These are phyloP conservation scores for Scaptodrosophila lebanonensis DNA, from an alignment of 1,140 invertebrate species.

Conservation along the genomic window DNA sequence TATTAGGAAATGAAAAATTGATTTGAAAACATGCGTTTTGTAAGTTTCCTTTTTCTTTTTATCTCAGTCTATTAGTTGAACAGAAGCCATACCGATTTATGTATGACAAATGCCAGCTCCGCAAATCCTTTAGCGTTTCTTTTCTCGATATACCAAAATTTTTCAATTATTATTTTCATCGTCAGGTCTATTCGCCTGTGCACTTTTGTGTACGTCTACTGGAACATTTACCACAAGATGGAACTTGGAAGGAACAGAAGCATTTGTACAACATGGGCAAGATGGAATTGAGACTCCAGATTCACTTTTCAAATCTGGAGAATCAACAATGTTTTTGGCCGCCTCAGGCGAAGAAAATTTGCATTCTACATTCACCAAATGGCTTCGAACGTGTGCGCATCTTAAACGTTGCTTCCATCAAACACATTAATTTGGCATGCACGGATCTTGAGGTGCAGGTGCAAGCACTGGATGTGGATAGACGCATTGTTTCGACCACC, in stretches of 20 bases:
- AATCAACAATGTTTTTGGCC: constrained; percentile 32
- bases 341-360: constrained; percentile 23
- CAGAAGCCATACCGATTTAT: too few species aligned
- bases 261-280: neutral
- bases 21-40: too few species aligned
- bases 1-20: too few species aligned
- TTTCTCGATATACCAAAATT: too few species aligned
- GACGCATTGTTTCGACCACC: constrained; percentile 19
- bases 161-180: too few species aligned
- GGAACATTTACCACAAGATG: constrained; percentile 23
- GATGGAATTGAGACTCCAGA: constrained; percentile 17
- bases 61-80: too few species aligned
- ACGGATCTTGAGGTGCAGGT: constrained; percentile 23
- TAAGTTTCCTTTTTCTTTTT: too few species aligned
- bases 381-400: constrained; percentile 38
- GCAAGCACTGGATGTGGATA: constrained; percentile 41
- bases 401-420: constrained; percentile 29
- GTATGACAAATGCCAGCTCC: too few species aligned
- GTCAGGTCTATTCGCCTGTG: constrained; percentile 31
- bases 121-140: too few species aligned
- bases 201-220: constrained; percentile 41
- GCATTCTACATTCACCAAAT: constrained; percentile 3
- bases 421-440: constrained; percentile 12
- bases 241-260: constrained; percentile 20
- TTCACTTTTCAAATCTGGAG: constrained; percentile 1